Conservation (phyloP, 2,888 invertebrate species). For the Melinopterus prodromus region DNA sequence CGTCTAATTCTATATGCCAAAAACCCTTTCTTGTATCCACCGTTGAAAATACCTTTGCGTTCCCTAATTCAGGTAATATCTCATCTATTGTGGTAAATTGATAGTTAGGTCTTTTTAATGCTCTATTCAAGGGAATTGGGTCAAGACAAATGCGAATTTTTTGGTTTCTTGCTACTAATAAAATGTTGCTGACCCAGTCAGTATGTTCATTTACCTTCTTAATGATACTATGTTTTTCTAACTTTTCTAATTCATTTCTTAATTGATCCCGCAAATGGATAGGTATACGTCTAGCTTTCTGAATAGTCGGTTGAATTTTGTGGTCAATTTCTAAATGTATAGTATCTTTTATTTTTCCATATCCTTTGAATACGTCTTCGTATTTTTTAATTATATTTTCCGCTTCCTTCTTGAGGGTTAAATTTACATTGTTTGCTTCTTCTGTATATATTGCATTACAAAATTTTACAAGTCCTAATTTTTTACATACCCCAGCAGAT, state of each 20-base stretch:
- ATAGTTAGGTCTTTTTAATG: constrained; percentile 25
- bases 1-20: constrained; percentile 37
- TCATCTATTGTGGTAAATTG: constrained; percentile 28
- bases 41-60: constrained; percentile 39
- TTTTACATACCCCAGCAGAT: constrained; percentile 6
- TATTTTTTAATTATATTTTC: not conserved
- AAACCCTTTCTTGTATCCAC: constrained; percentile 41
- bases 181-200: not conserved
- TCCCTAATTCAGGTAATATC: constrained; percentile 29
- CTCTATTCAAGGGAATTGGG: constrained; percentile 27
- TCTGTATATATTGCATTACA: constrained; percentile 8
- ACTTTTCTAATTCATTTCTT: not conserved
- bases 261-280: not conserved
- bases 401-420: not conserved
- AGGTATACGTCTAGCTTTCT: constrained; percentile 15
- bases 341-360: constrained; percentile 20
- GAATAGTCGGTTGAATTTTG: constrained; percentile 30
- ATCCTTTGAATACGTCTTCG: constrained; percentile 7
- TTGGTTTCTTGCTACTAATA: not conserved
- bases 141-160: constrained; percentile 28
- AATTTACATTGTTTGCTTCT: not conserved
- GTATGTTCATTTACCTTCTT: not conserved
- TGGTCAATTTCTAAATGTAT: constrained; percentile 33
- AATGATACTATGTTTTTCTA: not conserved
- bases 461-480: constrained; percentile 14